Conservation (phyloP, 2,888 invertebrate species). For the Caenorhabditis virilis region DNA sequence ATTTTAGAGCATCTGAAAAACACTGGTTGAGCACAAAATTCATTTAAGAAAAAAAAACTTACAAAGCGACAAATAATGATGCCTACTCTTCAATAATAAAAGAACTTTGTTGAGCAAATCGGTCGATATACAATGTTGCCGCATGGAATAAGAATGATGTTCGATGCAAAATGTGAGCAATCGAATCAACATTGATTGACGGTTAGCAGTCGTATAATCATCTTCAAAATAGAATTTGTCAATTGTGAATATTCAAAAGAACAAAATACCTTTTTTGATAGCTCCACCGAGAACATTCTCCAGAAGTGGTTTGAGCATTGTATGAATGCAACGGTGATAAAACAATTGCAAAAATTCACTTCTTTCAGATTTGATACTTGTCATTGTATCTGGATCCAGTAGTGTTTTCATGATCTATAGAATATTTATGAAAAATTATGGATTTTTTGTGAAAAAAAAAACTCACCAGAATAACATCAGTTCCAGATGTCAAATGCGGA, state of each 20-base stretch:
- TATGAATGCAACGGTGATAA: constrained; percentile 96
- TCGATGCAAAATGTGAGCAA: constrained; percentile 96
- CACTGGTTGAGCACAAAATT: background rate
- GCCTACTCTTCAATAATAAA: constrained; percentile 72
- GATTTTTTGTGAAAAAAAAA: constrained; percentile 2
- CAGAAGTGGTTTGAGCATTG: constrained; percentile 91
- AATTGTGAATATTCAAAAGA: constrained; percentile 2
- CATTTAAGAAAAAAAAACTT: constrained; percentile 67
- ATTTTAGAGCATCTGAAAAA: constrained; percentile 81
- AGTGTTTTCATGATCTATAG: constrained; percentile 57
- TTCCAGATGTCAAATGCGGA: constrained; percentile 89
- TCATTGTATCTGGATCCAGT: constrained; percentile 64
- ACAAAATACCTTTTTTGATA: constrained; percentile 44
- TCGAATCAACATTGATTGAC: constrained; percentile 90
- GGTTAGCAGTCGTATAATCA: constrained; percentile 92
- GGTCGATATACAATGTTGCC: constrained; percentile 94
- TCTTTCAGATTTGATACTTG: constrained; percentile 84
- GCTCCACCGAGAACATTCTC: constrained; percentile 77
- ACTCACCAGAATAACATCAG: constrained; percentile 85
- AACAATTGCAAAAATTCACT: constrained; percentile 97
- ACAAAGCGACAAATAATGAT: constrained; percentile 85
- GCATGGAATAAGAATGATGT: constrained; percentile 83
- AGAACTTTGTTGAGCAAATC: constrained; percentile 92
- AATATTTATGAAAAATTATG: background rate
- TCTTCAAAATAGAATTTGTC: constrained; percentile 72